Base-by-base conservation (phyloP, 2,113 vertebrate species). In the Leucoraja erinaceus region DNA sequence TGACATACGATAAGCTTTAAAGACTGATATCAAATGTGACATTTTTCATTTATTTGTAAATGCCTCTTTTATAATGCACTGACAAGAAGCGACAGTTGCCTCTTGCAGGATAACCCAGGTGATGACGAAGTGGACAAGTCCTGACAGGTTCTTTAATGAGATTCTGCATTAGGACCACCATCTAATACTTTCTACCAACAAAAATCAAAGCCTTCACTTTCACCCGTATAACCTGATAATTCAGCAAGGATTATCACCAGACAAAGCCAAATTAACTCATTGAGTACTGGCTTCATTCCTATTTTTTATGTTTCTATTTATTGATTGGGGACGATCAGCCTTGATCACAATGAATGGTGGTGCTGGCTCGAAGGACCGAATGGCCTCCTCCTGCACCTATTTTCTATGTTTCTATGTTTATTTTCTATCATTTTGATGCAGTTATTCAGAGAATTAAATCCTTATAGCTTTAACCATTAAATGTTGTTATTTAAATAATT, bases 31-130 rank as follows among this genome's bases (percentile, higher is more conserved):
- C 97, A 97, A 97, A 97, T 98, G 98, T 99, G 98, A 98, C 98
- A 98, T 98, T 99, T 99, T 99, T 99, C 98, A 99, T 99, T 99
- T 99, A 99, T 99, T 98, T 99, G 98, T 99, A 99, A 99, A 99
- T 98, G 98, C 96, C 96, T 98, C 97, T 96, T 97, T 97, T 97
- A 97, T 96, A 97, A 96, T 94, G 97, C 95, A 95, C 96, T 98
- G 97, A 98, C 97, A 98, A 96, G 97, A 97, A 97, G 97, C 88
- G 97, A 98, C 98, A 98, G 96, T 97, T 96, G 97, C 96, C 96
- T 98, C 96, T 97, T 97, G 96, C 5, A 95, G 96, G 97, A 97
- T 96, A 96, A 95, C 95, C 95, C 96, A 97, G 96, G 96, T 96
- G 96, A 97, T 96, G 96, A 97, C 95, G 96, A 97, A 97, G 97